Conservation (phyloP, 2,797 vertebrate genomes). For the Molothrus aeneus region DNA sequence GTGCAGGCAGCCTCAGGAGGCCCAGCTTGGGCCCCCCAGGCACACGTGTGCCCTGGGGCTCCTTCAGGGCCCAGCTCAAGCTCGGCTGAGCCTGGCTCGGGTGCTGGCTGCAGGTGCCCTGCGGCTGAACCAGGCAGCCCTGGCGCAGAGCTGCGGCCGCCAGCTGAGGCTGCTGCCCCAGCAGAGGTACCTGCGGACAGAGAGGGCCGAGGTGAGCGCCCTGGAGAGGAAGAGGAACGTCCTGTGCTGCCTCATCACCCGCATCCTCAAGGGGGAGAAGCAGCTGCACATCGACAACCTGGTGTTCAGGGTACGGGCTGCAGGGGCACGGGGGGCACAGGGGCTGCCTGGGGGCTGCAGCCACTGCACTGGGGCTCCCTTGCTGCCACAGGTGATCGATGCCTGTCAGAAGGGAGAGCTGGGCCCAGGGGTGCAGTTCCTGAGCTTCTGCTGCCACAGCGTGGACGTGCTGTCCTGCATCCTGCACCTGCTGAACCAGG, state of each 20-base stretch:
- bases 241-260: conserved; percentile 88
- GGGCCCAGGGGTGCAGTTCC: conserved; percentile 35
- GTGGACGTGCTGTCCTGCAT: conserved; percentile 91
- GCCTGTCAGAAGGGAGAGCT: conserved; percentile 76
- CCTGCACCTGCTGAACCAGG: conserved; percentile 90
- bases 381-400: conserved; percentile 65
- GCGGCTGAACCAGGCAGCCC: conserved; percentile 72
- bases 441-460: conserved; percentile 78
- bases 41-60: background rate
- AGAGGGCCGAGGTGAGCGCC: conserved; percentile 82
- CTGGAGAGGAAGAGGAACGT: conserved; percentile 92
- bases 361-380: background rate
- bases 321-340: background rate
- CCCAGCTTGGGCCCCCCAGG: background rate
- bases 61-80: background rate
- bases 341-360: background rate
- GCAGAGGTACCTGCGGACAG: conserved; percentile 86
- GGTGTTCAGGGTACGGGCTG: conserved; percentile 85
- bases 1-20: background rate
- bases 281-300: conserved; percentile 93
- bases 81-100: background rate
- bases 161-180: conserved; percentile 81
- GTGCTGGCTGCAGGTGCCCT: conserved; percentile 76
- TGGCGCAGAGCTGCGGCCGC: conserved; percentile 22
- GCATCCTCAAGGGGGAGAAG: conserved; percentile 91